These are phyloP conservation scores for Timema podura DNA, from an alignment of 2,888 invertebrate species.

Conservation along the genomic window DNA sequence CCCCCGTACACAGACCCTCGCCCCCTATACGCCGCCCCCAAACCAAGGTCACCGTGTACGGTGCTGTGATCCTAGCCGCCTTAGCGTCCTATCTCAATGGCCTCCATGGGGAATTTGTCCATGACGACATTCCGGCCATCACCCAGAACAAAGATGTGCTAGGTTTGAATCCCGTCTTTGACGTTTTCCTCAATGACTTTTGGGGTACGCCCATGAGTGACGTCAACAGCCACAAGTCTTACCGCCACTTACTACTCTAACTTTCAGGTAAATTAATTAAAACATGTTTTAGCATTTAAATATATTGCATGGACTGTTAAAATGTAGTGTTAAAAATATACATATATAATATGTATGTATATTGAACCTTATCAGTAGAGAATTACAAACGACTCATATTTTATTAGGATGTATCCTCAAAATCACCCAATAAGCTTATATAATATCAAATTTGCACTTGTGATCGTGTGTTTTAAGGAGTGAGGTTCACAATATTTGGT, in stretches of 20 bases:
- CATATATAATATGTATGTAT: too few species aligned
- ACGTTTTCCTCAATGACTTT: conserved; percentile 73
- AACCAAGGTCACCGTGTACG: conserved; percentile 43
- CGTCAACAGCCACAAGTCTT: conserved; percentile 78
- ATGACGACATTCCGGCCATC: conserved; percentile 83
- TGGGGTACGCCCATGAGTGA: conserved; percentile 90
- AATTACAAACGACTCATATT: too few species aligned
- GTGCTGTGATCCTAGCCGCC: conserved; percentile 61
- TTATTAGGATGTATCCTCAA: too few species aligned
- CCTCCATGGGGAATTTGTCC: conserved; percentile 76
- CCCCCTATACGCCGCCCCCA: background rate
- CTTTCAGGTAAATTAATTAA: conserved; percentile 87
- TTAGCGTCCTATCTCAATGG: conserved; percentile 69
- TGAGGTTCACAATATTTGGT: too few species aligned
- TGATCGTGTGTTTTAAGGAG: too few species aligned
- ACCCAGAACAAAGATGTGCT: conserved; percentile 76
- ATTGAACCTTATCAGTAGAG: too few species aligned
- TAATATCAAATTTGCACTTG: too few species aligned
- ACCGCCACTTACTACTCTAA: conserved; percentile 74
- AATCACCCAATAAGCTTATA: too few species aligned
- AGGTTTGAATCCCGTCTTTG: conserved; percentile 58
- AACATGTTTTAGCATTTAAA: too few species aligned
- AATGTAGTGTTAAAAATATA: too few species aligned
- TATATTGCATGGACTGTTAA: too few species aligned
- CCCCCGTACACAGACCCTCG: background rate